Conservation (phyloP, 2,888 invertebrate genomes). For the Campaea margaritaria region DNA sequence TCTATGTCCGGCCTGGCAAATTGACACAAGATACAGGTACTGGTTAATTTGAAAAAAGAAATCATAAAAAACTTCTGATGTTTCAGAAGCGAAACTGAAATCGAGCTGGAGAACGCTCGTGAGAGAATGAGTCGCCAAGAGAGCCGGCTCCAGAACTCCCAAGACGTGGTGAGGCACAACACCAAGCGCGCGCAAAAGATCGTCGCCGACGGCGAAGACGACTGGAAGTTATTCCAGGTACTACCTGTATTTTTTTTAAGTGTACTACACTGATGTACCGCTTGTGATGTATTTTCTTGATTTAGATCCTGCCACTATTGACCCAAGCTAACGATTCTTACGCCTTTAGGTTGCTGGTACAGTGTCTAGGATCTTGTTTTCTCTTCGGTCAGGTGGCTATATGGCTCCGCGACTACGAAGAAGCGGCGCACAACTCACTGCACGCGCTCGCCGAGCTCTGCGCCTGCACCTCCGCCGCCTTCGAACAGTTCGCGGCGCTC, state of each 20-base stretch:
- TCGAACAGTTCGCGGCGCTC: slow-evolving; percentile 56
- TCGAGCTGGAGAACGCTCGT: slow-evolving; percentile 62
- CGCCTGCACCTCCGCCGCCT: slow-evolving; percentile 43
- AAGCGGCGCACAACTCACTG: slow-evolving; percentile 63
- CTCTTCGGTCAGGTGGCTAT: slow-evolving; percentile 57
- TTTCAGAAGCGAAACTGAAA: slow-evolving; percentile 64
- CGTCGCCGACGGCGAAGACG: slow-evolving; percentile 66
- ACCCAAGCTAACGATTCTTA: no score
- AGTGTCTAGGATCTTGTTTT: no score
- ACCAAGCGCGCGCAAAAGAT: slow-evolving; percentile 70
- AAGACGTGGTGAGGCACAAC: slow-evolving; percentile 61
- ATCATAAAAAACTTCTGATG: neutral
- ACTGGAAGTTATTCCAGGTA: slow-evolving; percentile 76
- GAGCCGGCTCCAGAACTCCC: slow-evolving; percentile 66
- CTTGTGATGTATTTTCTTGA: no score
- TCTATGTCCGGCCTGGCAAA: no score
- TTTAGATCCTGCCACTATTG: no score
- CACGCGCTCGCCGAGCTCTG: slow-evolving; percentile 51
- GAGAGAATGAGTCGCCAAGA: slow-evolving; percentile 68
- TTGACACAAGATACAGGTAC: no score
- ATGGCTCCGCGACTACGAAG: slow-evolving; percentile 70
- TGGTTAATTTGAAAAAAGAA: no score
- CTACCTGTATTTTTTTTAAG: no score
- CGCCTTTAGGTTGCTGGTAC: no score
- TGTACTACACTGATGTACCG: no score